phyloP scores from a whole-genome alignment of 2,113 vertebrate genomes.

The Mystacornis crossleyi region DNA sequence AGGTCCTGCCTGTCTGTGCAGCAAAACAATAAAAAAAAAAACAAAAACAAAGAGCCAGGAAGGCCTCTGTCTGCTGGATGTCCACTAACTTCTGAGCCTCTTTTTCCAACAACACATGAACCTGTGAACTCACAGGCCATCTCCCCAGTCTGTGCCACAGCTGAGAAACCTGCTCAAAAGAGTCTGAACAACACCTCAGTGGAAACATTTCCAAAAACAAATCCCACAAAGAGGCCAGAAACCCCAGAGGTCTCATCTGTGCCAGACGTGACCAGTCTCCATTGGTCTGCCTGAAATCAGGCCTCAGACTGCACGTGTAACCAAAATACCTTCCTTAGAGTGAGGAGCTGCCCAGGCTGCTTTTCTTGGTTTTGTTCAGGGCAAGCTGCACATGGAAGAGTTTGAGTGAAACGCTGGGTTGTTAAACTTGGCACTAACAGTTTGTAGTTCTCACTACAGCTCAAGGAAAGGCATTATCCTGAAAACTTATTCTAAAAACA shows the following conservation, averaged over 20 bases:
- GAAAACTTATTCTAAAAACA: not conserved
- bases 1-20: not conserved
- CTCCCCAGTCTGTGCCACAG: not conserved
- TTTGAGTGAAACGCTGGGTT: fast-evolving
- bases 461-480: not conserved
- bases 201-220: not conserved
- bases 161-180: not conserved
- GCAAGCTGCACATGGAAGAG: not conserved
- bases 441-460: not conserved
- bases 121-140: not conserved
- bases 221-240: not conserved
- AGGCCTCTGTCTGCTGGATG: not conserved
- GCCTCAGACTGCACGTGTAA: not conserved
- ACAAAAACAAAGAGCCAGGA: not conserved
- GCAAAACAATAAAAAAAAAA: not conserved
- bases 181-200: not conserved
- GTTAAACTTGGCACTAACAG: not conserved
- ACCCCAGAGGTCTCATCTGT: not conserved
- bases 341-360: not conserved
- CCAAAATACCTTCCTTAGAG: not conserved
- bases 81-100: not conserved
- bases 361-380: not conserved
- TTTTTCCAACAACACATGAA: not conserved
- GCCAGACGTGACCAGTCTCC: not conserved
- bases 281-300: not conserved